A percentile compares a stretch with the other conserved stretches of the same genome.
These are phyloP conservation scores for Cylindroiulus punctatus DNA, from an alignment of 2,888 invertebrate species.

Conservation along the genomic window DNA sequence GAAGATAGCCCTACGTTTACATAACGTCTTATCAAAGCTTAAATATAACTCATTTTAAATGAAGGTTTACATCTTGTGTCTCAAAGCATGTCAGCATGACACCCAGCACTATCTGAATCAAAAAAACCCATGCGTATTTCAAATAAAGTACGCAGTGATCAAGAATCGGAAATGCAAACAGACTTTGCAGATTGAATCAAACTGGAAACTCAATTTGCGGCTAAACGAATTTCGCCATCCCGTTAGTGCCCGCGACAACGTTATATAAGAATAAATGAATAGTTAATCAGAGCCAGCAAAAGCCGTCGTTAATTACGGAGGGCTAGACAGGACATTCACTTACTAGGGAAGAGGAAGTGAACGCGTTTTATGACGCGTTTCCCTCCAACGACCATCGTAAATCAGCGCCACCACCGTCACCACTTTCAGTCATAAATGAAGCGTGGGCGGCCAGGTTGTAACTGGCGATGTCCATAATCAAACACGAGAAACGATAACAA, in stretches of 20 bases:
- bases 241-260: not conserved
- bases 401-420: not conserved
- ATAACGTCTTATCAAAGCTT: too few species aligned
- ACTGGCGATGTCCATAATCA: not conserved
- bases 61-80: too few species aligned
- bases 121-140: too few species aligned
- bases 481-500: not conserved
- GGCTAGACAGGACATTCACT: slow-evolving; percentile 43
- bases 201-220: not conserved
- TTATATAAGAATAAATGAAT: slow-evolving; percentile 17
- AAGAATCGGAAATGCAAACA: not conserved
- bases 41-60: too few species aligned
- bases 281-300: not conserved
- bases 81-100: too few species aligned
- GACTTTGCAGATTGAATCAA: slow-evolving; percentile 1
- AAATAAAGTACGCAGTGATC: too few species aligned
- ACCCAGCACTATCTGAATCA: too few species aligned
- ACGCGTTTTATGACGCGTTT: not conserved
- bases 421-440: not conserved
- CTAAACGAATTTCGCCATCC: not conserved
- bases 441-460: not conserved
- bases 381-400: not conserved
- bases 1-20: too few species aligned
- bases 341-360: slow-evolving; percentile 23
- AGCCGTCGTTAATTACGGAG: not conserved